These are phyloP conservation scores for Lagocephalus sceleratus DNA, from an alignment of 2,797 vertebrate genomes.

Conservation along the genomic window DNA sequence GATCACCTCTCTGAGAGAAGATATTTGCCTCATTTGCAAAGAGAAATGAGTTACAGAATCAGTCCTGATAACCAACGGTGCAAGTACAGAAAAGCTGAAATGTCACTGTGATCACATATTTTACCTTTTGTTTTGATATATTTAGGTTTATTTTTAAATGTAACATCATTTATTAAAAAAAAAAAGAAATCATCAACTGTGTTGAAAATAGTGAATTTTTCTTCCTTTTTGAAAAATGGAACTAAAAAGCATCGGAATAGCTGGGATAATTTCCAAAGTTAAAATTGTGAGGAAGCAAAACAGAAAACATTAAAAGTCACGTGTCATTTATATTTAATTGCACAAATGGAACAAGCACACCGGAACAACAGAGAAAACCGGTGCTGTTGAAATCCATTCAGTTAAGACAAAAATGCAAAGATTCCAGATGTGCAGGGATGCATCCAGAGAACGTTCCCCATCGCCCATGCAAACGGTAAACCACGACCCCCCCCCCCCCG, in stretches of 20 bases:
- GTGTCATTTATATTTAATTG: background rate
- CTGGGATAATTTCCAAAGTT: background rate
- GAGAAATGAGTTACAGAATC: too few relatives aligned
- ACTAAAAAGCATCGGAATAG: background rate
- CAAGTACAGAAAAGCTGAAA: too few relatives aligned
- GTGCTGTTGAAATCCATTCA: background rate
- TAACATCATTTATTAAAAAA: too few relatives aligned
- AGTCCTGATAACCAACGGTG: too few relatives aligned
- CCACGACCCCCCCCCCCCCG: conserved; percentile 30
- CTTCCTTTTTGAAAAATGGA: background rate
- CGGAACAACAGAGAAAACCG: background rate
- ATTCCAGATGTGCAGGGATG: conserved; percentile 60
- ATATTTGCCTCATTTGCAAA: too few relatives aligned
- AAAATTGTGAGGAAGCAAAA: background rate
- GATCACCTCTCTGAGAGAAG: too few relatives aligned
- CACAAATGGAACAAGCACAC: background rate
- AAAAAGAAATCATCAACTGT: too few relatives aligned
- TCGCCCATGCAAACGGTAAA: conserved; percentile 64
- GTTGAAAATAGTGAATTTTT: too few relatives aligned
- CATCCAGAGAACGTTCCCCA: conserved; percentile 48
- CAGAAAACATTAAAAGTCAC: background rate
- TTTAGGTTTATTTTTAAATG: too few relatives aligned
- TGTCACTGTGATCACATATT: too few relatives aligned
- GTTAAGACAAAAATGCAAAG: background rate
- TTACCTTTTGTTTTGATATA: too few relatives aligned